A percentile compares a stretch with the other conserved stretches of the same genome.
Conservation (phyloP, 2,888 invertebrate species). For the Tipula lateralis region DNA sequence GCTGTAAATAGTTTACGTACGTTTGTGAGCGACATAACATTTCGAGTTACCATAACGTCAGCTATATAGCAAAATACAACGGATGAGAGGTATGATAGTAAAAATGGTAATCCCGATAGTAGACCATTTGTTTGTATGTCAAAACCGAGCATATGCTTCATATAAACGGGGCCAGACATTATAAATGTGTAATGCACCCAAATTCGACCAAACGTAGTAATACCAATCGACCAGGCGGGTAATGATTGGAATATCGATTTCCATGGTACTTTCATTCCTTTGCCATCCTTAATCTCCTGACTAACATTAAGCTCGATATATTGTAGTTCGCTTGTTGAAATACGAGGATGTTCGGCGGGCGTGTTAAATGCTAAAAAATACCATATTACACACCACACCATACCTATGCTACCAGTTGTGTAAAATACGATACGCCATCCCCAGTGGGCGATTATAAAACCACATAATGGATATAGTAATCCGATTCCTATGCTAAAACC, state of each 20-base stretch:
- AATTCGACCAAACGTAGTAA: slow-evolving; percentile 69
- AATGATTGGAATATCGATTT: slow-evolving; percentile 57
- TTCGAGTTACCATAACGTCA: slow-evolving; percentile 57
- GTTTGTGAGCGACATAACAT: slow-evolving; percentile 58
- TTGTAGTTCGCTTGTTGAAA: slow-evolving; percentile 58
- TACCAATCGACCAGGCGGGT: slow-evolving; percentile 66
- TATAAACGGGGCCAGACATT: slow-evolving; percentile 64
- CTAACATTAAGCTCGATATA: slow-evolving; percentile 62
- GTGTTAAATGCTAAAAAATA: slow-evolving; percentile 64
- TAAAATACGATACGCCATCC: slow-evolving; percentile 67
- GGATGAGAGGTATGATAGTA: slow-evolving; percentile 65
- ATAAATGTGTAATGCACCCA: slow-evolving; percentile 72
- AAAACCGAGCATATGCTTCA: slow-evolving; percentile 64
- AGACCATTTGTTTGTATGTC: slow-evolving; percentile 66
- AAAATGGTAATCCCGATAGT: slow-evolving; percentile 62
- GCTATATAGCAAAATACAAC: slow-evolving; percentile 66
- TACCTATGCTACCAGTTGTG: slow-evolving; percentile 61
- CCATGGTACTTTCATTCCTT: slow-evolving; percentile 58
- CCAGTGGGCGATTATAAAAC: slow-evolving; percentile 61
- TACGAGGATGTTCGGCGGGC: slow-evolving; percentile 63
- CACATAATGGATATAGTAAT: slow-evolving; percentile 64
- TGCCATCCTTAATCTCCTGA: slow-evolving; percentile 51
- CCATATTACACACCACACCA: slow-evolving; percentile 64
- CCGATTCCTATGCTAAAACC: slow-evolving; percentile 72
- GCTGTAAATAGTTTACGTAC: slow-evolving; percentile 65